Percentiles rank a stretch among this genome's conserved stretches.
Evolutionary conservation across 1,140 invertebrate species (phyloP).

Genomic region (Drosophila tropicalis): DNA sequence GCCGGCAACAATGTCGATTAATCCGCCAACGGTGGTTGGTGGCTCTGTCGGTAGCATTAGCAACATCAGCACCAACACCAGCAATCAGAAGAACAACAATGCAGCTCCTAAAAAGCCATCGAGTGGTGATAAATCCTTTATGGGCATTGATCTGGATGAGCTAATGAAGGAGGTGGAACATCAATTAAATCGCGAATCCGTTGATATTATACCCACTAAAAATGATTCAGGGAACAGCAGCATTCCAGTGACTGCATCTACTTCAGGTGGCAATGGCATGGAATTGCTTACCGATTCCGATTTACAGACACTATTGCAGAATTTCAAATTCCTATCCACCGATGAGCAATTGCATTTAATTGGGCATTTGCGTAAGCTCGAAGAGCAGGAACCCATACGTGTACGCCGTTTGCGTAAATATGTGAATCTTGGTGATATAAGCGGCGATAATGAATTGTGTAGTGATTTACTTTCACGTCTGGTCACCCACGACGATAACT

Average conservation of each 20-base stretch:
- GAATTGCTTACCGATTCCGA: conserved; percentile 90
- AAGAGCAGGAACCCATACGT: conserved; percentile 87
- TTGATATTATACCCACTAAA: not conserved
- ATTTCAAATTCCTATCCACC: conserved; percentile 89
- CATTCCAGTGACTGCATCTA: not conserved
- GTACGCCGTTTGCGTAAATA: conserved; percentile 89
- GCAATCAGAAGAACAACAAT: too few species aligned
- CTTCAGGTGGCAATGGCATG: conserved; percentile 83
- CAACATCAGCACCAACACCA: too few species aligned
- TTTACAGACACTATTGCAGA: conserved; percentile 89
- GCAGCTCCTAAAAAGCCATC: not conserved
- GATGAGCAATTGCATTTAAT: conserved; percentile 92
- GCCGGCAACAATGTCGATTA: not conserved
- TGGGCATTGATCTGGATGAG: conserved; percentile 56
- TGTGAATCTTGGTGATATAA: conserved; percentile 85
- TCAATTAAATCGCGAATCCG: conserved; percentile 47
- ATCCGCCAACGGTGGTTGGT: too few species aligned
- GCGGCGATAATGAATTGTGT: conserved; percentile 59
- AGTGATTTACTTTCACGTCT: conserved; percentile 57
- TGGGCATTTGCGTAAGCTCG: conserved; percentile 90
- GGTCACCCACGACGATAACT: conserved; percentile 10
- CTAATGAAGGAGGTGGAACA: conserved; percentile 67
- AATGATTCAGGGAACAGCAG: not conserved
- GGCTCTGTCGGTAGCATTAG: too few species aligned
- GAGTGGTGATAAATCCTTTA: not conserved